Evolutionary conservation across 2,888 invertebrate genomes (phyloP).

Genomic region (Steinernema hermaphroditum): DNA sequence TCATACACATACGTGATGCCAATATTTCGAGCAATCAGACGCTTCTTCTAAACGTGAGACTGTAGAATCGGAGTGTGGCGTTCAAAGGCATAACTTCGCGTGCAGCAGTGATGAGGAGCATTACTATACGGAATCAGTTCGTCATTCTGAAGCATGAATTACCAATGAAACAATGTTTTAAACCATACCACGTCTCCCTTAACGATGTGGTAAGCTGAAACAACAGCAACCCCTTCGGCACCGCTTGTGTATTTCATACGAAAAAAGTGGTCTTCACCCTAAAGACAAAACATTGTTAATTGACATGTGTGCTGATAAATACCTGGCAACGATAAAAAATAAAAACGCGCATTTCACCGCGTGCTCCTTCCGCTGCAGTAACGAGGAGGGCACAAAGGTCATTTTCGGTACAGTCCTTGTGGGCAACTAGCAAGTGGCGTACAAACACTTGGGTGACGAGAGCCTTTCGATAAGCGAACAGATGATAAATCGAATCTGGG

Average conservation of each 20-base stretch:
- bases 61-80: slow-evolving; percentile 75
- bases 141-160: neutral
- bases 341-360: slow-evolving; percentile 58
- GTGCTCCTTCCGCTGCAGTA: slow-evolving; percentile 56
- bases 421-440: slow-evolving; percentile 40
- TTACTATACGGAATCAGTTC: slow-evolving; percentile 20
- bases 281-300: neutral
- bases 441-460: slow-evolving; percentile 30
- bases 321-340: slow-evolving; percentile 32
- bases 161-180: too few relatives aligned
- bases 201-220: slow-evolving; percentile 88
- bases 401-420: slow-evolving; percentile 32
- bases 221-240: slow-evolving; percentile 91
- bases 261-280: slow-evolving; percentile 34
- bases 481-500: slow-evolving; percentile 28
- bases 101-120: slow-evolving; percentile 12
- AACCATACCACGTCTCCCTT: slow-evolving; percentile 62
- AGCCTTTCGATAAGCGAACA: neutral
- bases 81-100: neutral
- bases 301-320: neutral
- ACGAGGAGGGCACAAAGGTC: slow-evolving; percentile 33
- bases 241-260: slow-evolving; percentile 91
- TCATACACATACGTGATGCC: slow-evolving; percentile 81
- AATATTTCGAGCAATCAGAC: slow-evolving; percentile 79
- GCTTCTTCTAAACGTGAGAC: slow-evolving; percentile 95